Conservation (phyloP, 2,797 vertebrate genomes). For the Eulemur coronatus region DNA sequence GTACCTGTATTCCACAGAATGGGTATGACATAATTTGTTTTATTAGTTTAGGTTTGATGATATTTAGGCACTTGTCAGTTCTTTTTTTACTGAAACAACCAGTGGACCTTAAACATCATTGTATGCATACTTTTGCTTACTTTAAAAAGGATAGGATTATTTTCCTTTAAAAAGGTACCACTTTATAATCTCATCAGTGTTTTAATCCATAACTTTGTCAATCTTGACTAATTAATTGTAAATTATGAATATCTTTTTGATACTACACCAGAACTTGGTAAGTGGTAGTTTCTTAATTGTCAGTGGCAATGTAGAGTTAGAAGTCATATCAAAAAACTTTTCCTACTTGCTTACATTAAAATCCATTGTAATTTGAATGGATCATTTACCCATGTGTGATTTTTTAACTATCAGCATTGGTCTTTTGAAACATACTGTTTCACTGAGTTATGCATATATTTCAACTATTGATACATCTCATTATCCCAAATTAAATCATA, state of each 20-base stretch:
- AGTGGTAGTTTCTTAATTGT: not conserved
- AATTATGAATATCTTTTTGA: not conserved
- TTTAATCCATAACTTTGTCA: conserved; percentile 14
- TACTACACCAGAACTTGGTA: not conserved
- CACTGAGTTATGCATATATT: not conserved
- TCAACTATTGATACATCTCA: not conserved
- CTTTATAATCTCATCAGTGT: not conserved
- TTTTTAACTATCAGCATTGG: not conserved
- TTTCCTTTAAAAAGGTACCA: not conserved
- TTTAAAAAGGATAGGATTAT: not conserved
- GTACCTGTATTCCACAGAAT: not conserved
- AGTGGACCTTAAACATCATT: not conserved
- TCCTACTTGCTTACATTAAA: not conserved
- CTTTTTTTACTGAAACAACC: not conserved
- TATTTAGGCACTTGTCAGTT: not conserved
- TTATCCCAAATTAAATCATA: not conserved
- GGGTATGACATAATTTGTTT: not conserved
- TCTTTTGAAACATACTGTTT: not conserved
- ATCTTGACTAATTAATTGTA: not conserved
- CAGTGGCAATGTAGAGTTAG: not conserved
- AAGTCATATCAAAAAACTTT: not conserved
- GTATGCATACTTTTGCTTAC: not conserved
- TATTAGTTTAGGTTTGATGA: not conserved
- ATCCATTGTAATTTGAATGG: not conserved
- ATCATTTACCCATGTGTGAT: not conserved